Evolutionary conservation across 92 coral and sea anemone genomes (phyloP).

Genomic region (Umimayanthus chanpuru): DNA sequence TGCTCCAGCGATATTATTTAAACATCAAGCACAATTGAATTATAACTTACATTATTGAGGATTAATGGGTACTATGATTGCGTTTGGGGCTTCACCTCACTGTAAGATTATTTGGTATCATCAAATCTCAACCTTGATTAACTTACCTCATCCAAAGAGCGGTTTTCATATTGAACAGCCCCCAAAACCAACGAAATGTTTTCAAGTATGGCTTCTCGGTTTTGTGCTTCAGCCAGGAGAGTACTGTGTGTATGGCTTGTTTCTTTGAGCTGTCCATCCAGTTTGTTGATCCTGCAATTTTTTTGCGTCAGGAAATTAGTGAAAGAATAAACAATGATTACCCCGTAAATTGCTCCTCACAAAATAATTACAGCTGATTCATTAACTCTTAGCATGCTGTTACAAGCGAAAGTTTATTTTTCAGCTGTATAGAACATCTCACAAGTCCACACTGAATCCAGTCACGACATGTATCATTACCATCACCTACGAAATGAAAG

Average conservation of each 20-base stretch:
- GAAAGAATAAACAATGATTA: background rate
- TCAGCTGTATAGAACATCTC: no score
- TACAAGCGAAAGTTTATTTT: no score
- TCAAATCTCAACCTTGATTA: background rate
- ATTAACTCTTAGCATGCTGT: no score
- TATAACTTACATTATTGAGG: background rate
- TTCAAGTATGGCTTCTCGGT: constrained; percentile 58
- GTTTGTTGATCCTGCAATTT: constrained; percentile 60
- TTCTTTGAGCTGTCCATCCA: constrained; percentile 65
- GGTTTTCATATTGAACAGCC: constrained; percentile 59
- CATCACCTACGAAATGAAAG: no score
- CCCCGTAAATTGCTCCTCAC: no score
- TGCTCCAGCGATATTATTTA: no score
- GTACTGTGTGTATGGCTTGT: constrained; percentile 60
- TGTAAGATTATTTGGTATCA: no score
- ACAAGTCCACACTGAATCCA: no score
- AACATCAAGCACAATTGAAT: background rate
- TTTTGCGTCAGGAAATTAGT: background rate
- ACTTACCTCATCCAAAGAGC: constrained; percentile 60
- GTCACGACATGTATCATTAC: no score
- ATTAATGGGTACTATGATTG: background rate
- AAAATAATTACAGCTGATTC: no score
- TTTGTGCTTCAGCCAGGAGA: constrained; percentile 61
- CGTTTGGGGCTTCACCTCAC: background rate
- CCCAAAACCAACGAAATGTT: constrained; percentile 52